Evolutionary conservation across 2,797 vertebrate species (phyloP).

Genomic region (Galagoides demidoff): DNA sequence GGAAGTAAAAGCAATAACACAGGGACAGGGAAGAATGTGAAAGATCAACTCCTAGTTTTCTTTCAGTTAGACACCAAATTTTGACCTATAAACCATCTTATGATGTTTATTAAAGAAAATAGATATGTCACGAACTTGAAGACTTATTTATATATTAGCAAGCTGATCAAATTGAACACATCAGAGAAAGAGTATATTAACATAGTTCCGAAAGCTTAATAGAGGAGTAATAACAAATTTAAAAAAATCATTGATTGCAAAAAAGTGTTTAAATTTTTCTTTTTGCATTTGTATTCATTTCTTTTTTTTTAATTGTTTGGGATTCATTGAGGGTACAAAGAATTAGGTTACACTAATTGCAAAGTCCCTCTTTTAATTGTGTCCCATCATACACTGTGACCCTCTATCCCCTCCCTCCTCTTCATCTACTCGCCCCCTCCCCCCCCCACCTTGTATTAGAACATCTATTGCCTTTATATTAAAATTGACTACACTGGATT

Average conservation of each 20-base stretch:
- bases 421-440: too few species aligned
- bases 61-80: not conserved
- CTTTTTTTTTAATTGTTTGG: too few species aligned
- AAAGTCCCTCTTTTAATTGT: too few species aligned
- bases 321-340: too few species aligned
- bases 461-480: too few species aligned
- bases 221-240: not conserved
- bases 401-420: too few species aligned
- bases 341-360: too few species aligned
- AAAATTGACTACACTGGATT: too few species aligned
- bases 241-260: not conserved
- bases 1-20: not conserved
- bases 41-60: not conserved
- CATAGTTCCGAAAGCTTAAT: not conserved
- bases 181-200: not conserved
- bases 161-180: not conserved
- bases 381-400: too few species aligned
- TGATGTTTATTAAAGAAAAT: not conserved
- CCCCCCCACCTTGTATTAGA: too few species aligned
- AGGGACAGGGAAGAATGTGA: not conserved
- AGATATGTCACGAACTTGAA: not conserved
- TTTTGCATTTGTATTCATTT: too few species aligned
- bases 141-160: not conserved
- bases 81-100: not conserved
- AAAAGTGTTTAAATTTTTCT: not conserved